Conservation (phyloP, 2,113 vertebrate species). For the Rhombomys opimus region DNA sequence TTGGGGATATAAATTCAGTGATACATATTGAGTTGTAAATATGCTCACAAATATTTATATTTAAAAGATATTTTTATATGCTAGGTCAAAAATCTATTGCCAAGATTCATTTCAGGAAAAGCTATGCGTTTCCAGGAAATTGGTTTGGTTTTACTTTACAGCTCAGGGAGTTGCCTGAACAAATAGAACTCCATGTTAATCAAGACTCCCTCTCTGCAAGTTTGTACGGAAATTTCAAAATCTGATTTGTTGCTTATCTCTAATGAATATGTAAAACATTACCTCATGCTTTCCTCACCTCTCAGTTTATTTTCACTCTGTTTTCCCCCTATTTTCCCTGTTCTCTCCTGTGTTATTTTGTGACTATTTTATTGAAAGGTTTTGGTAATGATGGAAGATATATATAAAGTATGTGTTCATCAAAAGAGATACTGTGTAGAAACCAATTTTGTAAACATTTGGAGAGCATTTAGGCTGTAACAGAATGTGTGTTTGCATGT, state of each 20-base stretch:
- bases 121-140: background rate
- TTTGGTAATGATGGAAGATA: background rate
- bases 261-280: background rate
- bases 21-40: background rate
- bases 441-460: slow-evolving; percentile 37
- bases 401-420: background rate
- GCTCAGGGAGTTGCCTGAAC: background rate
- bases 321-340: background rate
- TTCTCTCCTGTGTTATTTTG: background rate
- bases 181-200: background rate
- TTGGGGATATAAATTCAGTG: background rate
- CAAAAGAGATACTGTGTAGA: background rate
- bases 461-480: background rate
- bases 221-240: slow-evolving; percentile 3
- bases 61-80: background rate
- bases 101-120: background rate
- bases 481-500: background rate
- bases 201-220: background rate
- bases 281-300: background rate
- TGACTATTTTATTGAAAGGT: background rate
- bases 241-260: background rate
- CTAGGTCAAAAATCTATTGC: background rate
- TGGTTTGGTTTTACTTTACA: slow-evolving; percentile 14
- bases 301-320: background rate
- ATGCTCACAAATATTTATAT: background rate